These are phyloP conservation scores for Eublepharis macularius DNA, from an alignment of 2,113 vertebrate species.

Conservation along the genomic window DNA sequence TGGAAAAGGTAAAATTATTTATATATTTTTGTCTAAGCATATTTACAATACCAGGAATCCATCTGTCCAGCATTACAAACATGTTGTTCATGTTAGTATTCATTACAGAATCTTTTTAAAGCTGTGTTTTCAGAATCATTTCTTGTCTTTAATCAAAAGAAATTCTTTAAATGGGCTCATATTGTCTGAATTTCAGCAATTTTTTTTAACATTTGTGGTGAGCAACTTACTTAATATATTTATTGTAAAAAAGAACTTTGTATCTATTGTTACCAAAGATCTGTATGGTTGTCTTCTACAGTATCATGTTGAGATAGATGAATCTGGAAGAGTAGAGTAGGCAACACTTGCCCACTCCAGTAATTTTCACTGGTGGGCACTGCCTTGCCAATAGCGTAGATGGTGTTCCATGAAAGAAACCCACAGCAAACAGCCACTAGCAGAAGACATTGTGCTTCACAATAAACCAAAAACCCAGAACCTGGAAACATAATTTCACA, in stretches of 20 bases:
- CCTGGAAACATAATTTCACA: too few relatives aligned
- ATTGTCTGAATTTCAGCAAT: neutral
- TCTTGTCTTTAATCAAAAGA: neutral
- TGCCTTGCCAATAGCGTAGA: neutral
- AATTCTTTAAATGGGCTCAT: neutral
- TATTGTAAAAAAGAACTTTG: neutral
- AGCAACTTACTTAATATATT: neutral
- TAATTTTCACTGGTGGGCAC: neutral
- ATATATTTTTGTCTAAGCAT: neutral
- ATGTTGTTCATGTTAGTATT: neutral
- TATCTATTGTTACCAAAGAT: neutral
- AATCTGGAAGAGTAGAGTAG: slow-evolving; percentile 1
- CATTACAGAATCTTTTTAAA: neutral
- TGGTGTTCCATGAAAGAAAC: neutral
- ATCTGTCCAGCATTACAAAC: neutral
- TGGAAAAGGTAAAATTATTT: slow-evolving; percentile 87
- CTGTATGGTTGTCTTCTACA: slow-evolving; percentile 2
- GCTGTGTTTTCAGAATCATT: neutral
- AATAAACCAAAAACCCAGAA: too few relatives aligned
- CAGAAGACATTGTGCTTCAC: too few relatives aligned
- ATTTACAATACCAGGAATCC: neutral
- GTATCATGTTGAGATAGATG: neutral
- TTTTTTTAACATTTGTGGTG: neutral
- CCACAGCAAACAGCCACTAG: neutral
- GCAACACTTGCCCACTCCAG: neutral